A percentile compares a stretch with the other conserved stretches of the same genome.
Conservation (phyloP, 2,113 vertebrate genomes). For the Leuciscus idus region DNA sequence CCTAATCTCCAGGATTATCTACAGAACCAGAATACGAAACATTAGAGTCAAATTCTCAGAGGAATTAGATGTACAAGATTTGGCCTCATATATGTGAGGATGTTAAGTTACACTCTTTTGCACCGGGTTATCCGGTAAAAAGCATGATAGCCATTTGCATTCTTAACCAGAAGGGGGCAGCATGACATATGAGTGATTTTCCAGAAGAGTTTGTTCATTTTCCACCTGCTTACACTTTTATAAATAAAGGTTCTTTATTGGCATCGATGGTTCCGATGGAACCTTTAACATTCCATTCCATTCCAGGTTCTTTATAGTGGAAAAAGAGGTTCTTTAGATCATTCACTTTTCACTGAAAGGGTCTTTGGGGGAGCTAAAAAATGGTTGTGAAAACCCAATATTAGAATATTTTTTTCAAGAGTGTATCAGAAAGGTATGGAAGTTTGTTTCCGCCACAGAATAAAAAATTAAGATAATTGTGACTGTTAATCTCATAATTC, state of each 20-base stretch:
- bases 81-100: neutral
- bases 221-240: neutral
- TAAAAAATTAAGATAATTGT: too few species aligned
- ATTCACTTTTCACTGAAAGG: too few species aligned
- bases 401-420: too few species aligned
- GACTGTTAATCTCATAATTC: too few species aligned
- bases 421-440: too few species aligned
- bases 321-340: too few species aligned
- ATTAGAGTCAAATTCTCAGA: neutral
- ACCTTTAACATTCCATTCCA: neutral
- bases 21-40: conserved; percentile 33
- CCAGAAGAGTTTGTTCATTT: neutral
- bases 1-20: conserved; percentile 88
- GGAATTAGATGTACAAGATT: neutral
- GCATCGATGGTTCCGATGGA: neutral
- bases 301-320: too few species aligned
- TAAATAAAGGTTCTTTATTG: too few species aligned
- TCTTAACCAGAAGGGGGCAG: conserved; percentile 46
- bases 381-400: too few species aligned
- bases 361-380: too few species aligned
- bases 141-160: neutral
- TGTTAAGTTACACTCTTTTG: neutral
- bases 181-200: neutral
- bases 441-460: too few species aligned
- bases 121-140: neutral